Evolutionary conservation across 2,113 vertebrate species (phyloP).

Genomic region (Brienomyrus brachyistius): DNA sequence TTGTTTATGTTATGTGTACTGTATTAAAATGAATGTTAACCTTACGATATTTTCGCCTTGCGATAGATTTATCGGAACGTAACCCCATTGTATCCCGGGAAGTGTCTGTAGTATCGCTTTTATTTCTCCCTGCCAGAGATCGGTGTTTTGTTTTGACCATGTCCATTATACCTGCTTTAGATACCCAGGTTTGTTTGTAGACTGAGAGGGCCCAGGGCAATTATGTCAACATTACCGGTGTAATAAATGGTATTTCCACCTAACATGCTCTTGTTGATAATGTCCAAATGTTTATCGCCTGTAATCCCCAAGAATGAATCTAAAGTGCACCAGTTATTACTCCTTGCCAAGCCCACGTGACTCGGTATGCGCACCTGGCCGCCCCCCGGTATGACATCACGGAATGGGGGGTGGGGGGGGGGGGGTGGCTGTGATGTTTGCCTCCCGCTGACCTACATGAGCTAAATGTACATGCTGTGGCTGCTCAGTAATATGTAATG

Average conservation of each 20-base stretch:
- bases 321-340: conserved; percentile 29
- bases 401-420: conserved; percentile 7
- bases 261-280: neutral
- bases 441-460: neutral
- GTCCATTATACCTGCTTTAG: neutral
- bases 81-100: too few species aligned
- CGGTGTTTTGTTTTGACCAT: neutral
- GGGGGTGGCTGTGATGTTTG: neutral
- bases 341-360: conserved; percentile 29
- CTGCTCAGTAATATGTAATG: neutral
- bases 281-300: neutral
- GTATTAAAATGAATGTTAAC: too few species aligned
- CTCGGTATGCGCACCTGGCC: conserved; percentile 26
- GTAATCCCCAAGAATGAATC: neutral
- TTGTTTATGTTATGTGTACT: too few species aligned
- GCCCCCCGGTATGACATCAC: conserved; percentile 15
- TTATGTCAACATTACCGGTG: neutral
- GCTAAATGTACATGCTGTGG: neutral
- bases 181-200: neutral
- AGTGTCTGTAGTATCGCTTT: neutral
- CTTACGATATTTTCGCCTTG: too few species aligned
- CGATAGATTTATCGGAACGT: too few species aligned
- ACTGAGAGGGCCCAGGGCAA: neutral
- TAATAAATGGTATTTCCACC: neutral
- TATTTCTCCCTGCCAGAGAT: neutral